phyloP scores from a whole-genome alignment of 2,888 invertebrate genomes.

The Andrena chrysosceles region DNA sequence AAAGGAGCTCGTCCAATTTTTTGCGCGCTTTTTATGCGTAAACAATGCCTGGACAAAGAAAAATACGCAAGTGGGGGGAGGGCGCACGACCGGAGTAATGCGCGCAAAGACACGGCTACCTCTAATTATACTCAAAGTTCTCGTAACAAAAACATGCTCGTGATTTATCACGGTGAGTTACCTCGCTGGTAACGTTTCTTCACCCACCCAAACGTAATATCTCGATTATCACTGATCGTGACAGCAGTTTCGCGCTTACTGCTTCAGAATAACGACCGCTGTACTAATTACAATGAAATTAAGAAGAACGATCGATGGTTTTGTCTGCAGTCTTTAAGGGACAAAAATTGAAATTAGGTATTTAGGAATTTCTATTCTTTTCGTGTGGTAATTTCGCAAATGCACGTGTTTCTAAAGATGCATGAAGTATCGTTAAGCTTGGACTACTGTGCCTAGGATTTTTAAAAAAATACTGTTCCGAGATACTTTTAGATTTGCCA shows the following conservation, averaged over 20 bases:
- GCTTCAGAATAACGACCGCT: neutral
- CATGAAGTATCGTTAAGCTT: too few species aligned
- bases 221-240: neutral
- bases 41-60: slow-evolving; percentile 25
- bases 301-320: too few species aligned
- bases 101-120: slow-evolving; percentile 20
- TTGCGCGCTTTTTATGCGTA: slow-evolving; percentile 1
- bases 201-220: neutral
- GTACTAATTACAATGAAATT: too few species aligned
- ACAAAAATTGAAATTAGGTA: too few species aligned
- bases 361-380: too few species aligned
- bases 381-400: too few species aligned
- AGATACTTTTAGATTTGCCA: too few species aligned
- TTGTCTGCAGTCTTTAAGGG: too few species aligned
- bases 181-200: neutral
- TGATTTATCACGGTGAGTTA: neutral
- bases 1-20: slow-evolving; percentile 22
- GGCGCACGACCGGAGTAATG: slow-evolving; percentile 2
- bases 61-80: slow-evolving; percentile 1
- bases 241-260: neutral
- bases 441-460: too few species aligned
- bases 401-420: too few species aligned
- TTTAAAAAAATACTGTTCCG: too few species aligned
- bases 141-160: neutral
- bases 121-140: slow-evolving; percentile 33